phyloP scores from a whole-genome alignment of 2,888 invertebrate genomes.

The Euclidia mi region DNA sequence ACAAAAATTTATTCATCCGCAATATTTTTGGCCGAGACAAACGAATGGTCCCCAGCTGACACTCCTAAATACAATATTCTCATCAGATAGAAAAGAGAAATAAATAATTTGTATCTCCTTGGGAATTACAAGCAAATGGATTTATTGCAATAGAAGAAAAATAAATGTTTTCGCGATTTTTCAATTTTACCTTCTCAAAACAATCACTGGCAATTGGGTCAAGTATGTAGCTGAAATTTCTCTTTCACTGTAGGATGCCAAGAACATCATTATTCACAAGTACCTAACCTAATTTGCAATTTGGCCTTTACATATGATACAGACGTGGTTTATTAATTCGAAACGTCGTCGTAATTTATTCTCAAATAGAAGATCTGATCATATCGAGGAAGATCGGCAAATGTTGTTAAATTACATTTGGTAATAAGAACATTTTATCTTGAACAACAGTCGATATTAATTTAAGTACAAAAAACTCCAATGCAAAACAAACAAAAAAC shows the following conservation, averaged over 20 bases:
- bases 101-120: constrained; percentile 57
- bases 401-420: constrained; percentile 13
- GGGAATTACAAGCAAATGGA: constrained; percentile 53
- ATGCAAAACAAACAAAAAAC: too few species aligned
- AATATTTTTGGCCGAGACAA: constrained; percentile 41
- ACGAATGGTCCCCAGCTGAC: constrained; percentile 33
- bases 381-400: constrained; percentile 11
- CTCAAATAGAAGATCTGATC: too few species aligned
- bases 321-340: constrained; percentile 29
- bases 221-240: constrained; percentile 49
- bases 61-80: constrained; percentile 47
- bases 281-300: constrained; percentile 40
- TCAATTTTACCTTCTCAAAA: constrained; percentile 57
- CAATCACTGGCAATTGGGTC: constrained; percentile 55
- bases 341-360: constrained; percentile 30
- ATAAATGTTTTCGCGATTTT: constrained; percentile 38
- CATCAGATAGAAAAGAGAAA: constrained; percentile 46
- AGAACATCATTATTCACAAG: constrained; percentile 42
- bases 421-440: constrained; percentile 11
- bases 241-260: constrained; percentile 39
- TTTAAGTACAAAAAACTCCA: constrained; percentile 2
- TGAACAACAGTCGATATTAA: constrained; percentile 1
- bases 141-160: constrained; percentile 55
- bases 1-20: constrained; percentile 36
- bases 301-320: constrained; percentile 28